Evolutionary conservation across 2,888 invertebrate species (phyloP), one percentile per base, ranked within the genome.

Genomic region (Oscheius sp.): DNA sequence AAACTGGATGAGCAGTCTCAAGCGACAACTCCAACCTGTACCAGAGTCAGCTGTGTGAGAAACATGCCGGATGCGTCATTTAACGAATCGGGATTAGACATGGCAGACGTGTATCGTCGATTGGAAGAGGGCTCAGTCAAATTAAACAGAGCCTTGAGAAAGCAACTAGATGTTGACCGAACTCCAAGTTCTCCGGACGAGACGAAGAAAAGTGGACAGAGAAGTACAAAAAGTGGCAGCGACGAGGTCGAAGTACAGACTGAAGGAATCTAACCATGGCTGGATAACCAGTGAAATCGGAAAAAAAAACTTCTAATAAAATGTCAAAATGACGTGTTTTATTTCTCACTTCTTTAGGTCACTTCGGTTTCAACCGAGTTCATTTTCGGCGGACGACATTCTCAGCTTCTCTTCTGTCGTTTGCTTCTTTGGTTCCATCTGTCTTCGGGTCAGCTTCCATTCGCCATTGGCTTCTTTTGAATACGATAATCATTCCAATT

Each of bases 41-140:
- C 60, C 37, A 33, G 68, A 53, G 33, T 68, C 11, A 55, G 53
- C 1, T 68, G 68, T 68, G 68, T 68, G 10, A 53, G 68, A 32
- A 55, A 68, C 37, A 68, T 68, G 68, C 68, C 68, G 29, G 55
- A 55, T 35, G 68, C 55, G 11, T 37, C 55, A 5, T 55, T 37
- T 13, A 37, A 53, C 4, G 68, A 21, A 13, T 55, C 53, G n/a
- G 48, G 10, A 29, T 7, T 48, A 21, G 21, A 21, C 21, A 21
- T 21, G 48, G 63, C 47, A 5, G 68, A 68, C 42, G 29, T 68
- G 35, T 68, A 68, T 55, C 53, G 68, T 53, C 68, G 68, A 53
- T 37, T 68, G 55, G 68, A 68, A 7, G 68, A 53, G 21, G 55
- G 35, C 1, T 50, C 68, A 33, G 29, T 35, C 32, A 33, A 53